Percentiles rank a stretch among this genome's conserved stretches.
These are phyloP conservation scores for Platycercus adscitus DNA, from an alignment of 2,113 vertebrate species.

Conservation along the genomic window DNA sequence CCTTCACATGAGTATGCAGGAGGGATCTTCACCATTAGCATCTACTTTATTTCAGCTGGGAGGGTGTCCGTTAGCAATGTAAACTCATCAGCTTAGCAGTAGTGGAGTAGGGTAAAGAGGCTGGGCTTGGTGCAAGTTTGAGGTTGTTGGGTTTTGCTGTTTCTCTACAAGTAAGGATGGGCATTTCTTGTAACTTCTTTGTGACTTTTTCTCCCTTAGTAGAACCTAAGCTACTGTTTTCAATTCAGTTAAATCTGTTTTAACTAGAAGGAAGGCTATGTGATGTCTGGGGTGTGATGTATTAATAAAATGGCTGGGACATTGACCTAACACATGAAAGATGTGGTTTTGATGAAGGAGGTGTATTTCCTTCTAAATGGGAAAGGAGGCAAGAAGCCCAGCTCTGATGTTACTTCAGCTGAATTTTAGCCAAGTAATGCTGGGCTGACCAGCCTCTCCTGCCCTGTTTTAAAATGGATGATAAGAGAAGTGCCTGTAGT, in stretches of 20 bases:
- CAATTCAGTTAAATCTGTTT: accelerated
- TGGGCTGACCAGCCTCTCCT: not conserved
- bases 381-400: not conserved
- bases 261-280: not conserved
- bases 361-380: not conserved
- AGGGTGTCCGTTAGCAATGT: not conserved
- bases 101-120: not conserved
- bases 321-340: accelerated
- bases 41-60: not conserved
- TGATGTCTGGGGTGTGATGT: accelerated
- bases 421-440: not conserved
- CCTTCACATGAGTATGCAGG: not conserved
- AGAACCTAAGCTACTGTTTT: accelerated
- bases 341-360: not conserved
- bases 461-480: not conserved
- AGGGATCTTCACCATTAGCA: not conserved
- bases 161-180: not conserved
- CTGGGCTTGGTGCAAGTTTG: accelerated
- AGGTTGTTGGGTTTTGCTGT: accelerated
- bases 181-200: not conserved
- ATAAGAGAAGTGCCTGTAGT: not conserved
- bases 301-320: accelerated
- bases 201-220: accelerated
- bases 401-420: not conserved
- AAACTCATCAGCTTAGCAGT: not conserved